phyloP scores from a whole-genome alignment of 2,888 invertebrate species.

The Liopterus haemorrhoidalis region DNA sequence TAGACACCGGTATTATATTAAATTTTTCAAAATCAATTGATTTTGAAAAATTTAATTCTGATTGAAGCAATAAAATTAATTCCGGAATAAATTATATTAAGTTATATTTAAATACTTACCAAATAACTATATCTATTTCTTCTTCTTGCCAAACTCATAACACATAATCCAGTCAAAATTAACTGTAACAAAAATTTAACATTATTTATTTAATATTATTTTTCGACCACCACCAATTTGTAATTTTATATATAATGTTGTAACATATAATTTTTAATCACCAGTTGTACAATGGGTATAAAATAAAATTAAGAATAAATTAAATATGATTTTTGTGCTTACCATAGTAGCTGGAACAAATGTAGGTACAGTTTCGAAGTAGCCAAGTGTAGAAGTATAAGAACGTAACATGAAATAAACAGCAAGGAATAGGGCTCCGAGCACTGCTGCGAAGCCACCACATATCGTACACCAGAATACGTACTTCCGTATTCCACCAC shows the following conservation, averaged over 20 bases:
- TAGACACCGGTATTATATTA: too few relatives aligned
- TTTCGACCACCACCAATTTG: not conserved
- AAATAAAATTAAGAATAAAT: conserved; percentile 1
- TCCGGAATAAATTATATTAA: too few relatives aligned
- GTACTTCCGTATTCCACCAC: conserved; percentile 63
- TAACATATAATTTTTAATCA: conserved; percentile 9
- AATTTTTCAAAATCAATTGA: too few relatives aligned
- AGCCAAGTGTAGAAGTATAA: conserved; percentile 68
- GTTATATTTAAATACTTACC: conserved; percentile 54
- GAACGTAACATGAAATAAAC: conserved; percentile 74
- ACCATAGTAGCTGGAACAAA: conserved; percentile 90
- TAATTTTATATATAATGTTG: conserved; percentile 3
- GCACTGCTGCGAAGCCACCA: conserved; percentile 68
- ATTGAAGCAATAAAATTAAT: too few relatives aligned
- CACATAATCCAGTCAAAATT: conserved; percentile 78
- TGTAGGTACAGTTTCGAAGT: conserved; percentile 91
- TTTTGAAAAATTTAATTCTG: too few relatives aligned
- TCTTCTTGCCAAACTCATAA: conserved; percentile 76
- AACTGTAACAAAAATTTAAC: conserved; percentile 53
- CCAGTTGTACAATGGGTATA: not conserved
- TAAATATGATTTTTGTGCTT: conserved; percentile 39
- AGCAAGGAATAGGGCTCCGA: conserved; percentile 71
- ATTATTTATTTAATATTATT: conserved; percentile 13
- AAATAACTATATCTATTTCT: conserved; percentile 82
- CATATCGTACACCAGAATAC: conserved; percentile 79